Percentiles rank a stretch among this genome's conserved stretches.
These are phyloP conservation scores for Myocastor coypus DNA, from an alignment of 2,113 vertebrate species.

Conservation along the genomic window DNA sequence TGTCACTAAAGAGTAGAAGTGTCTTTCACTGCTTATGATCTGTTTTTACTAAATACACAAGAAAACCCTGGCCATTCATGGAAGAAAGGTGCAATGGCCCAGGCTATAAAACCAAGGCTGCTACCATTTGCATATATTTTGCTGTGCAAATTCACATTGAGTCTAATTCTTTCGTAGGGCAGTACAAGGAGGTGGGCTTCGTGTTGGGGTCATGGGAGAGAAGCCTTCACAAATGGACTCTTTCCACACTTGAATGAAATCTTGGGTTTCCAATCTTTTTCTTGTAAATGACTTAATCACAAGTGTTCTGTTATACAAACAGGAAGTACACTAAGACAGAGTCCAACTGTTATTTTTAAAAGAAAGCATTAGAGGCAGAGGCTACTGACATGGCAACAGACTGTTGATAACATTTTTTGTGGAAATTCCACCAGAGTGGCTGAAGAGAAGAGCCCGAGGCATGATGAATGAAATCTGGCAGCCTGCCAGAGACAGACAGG, in stretches of 20 bases:
- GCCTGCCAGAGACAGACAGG: background rate
- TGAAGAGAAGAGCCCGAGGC: conserved; percentile 30
- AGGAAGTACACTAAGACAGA: background rate
- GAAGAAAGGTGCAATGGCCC: background rate
- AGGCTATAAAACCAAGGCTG: background rate
- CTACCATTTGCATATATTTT: background rate
- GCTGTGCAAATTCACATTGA: too few relatives aligned
- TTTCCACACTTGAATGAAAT: background rate
- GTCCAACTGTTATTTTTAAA: conserved; percentile 5
- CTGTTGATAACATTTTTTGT: conserved; percentile 50
- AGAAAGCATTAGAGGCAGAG: background rate
- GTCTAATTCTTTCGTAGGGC: background rate
- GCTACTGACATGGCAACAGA: background rate
- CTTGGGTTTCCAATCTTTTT: background rate
- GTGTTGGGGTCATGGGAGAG: too few relatives aligned
- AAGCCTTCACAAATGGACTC: background rate
- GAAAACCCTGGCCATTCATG: background rate
- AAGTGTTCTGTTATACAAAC: background rate
- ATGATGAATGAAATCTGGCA: conserved; percentile 50
- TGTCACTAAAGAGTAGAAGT: background rate
- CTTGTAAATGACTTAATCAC: background rate
- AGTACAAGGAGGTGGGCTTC: background rate
- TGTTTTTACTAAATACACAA: background rate
- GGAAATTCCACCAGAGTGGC: conserved; percentile 34
- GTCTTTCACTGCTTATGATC: background rate